Evolutionary conservation across 2,113 vertebrate species (phyloP).

Genomic region (Ranitomeya imitator): DNA sequence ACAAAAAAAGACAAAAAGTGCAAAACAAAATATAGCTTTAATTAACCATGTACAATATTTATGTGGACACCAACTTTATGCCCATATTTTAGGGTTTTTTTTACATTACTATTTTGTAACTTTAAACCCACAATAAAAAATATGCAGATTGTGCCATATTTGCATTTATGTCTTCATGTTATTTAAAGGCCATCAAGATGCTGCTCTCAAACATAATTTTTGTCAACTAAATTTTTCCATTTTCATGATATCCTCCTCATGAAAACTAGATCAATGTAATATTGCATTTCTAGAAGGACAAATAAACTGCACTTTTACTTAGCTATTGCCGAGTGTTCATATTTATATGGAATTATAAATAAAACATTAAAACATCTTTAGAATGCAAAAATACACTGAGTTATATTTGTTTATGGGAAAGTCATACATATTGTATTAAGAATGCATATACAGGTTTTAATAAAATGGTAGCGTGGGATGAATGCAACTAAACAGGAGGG

Average conservation of each 20-base stretch:
- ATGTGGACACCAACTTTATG: background rate
- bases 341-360: slow-evolving; percentile 73
- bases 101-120: background rate
- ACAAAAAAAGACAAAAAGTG: background rate
- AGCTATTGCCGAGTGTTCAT: slow-evolving; percentile 62
- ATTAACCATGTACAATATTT: slow-evolving; percentile 12
- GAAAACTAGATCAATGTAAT: slow-evolving; percentile 42
- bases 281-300: slow-evolving; percentile 22
- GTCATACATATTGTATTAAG: slow-evolving; percentile 79
- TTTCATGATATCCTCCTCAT: slow-evolving; percentile 45
- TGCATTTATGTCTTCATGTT: slow-evolving; percentile 42
- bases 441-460: slow-evolving; percentile 74
- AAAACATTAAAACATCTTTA: slow-evolving; percentile 71
- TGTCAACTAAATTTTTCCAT: background rate
- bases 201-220: slow-evolving; percentile 35
- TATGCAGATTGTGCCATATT: slow-evolving; percentile 14
- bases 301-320: slow-evolving; percentile 62
- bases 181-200: slow-evolving; percentile 53
- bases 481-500: slow-evolving; percentile 67
- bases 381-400: slow-evolving; percentile 68
- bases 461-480: slow-evolving; percentile 68
- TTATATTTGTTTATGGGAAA: slow-evolving; percentile 74
- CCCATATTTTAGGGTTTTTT: background rate
- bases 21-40: background rate
- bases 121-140: background rate